phyloP scores from a whole-genome alignment of 2,888 invertebrate genomes.

The Eucera pruinosa region DNA sequence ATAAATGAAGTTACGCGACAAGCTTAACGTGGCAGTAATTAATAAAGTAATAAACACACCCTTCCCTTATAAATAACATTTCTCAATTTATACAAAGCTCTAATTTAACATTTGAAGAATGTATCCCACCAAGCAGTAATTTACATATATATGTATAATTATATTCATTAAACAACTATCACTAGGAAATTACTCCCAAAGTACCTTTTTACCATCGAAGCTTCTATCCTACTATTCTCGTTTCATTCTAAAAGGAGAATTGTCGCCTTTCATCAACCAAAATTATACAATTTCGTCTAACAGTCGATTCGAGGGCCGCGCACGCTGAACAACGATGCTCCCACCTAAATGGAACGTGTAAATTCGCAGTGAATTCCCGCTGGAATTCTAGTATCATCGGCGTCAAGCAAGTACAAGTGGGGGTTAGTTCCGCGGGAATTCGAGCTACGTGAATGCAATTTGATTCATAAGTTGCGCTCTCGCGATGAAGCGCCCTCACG shows the following conservation, averaged over 20 bases:
- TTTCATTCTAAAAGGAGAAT: background rate
- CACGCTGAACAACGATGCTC: background rate
- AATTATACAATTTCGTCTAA: conserved; percentile 18
- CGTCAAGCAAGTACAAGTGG: background rate
- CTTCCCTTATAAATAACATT: no score
- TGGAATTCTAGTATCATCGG: conserved; percentile 41
- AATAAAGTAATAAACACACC: no score
- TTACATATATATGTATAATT: no score
- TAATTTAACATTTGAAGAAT: no score
- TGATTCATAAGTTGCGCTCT: conserved; percentile 51
- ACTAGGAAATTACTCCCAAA: background rate
- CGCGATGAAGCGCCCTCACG: conserved; percentile 37
- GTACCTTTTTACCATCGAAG: background rate
- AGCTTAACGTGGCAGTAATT: no score
- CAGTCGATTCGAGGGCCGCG: conserved; percentile 15
- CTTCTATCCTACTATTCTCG: background rate
- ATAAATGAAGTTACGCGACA: no score
- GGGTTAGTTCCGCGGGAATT: conserved; percentile 44
- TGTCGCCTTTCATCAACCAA: background rate
- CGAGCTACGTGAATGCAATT: conserved; percentile 52
- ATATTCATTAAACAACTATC: no score
- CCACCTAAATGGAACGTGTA: conserved; percentile 19
- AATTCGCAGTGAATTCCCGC: conserved; percentile 29
- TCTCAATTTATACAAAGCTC: no score
- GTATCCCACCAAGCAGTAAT: no score